Conservation (phyloP, 1,140 invertebrate genomes). For the Leucophenga varia region DNA sequence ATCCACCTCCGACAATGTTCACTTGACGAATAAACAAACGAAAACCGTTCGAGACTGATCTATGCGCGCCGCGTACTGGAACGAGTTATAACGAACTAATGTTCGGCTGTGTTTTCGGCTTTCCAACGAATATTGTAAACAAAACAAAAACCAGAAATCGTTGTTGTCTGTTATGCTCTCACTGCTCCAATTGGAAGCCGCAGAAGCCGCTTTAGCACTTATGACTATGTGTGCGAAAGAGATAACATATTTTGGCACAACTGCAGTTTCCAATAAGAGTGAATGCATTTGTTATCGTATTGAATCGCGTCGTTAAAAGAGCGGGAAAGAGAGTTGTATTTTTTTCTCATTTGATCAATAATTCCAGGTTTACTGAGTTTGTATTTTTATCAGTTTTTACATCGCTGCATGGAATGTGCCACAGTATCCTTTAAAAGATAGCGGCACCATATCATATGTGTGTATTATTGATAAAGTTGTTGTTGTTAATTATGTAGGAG, state of each 20-base stretch:
- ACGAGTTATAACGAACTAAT: no score
- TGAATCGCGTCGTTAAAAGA: slow-evolving; percentile 6
- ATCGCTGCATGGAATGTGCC: neutral
- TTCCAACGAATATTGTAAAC: slow-evolving; percentile 40
- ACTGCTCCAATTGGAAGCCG: slow-evolving; percentile 46
- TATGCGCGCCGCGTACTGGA: slow-evolving; percentile 1
- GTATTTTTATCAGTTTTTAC: neutral
- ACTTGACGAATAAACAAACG: no score
- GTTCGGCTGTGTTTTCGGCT: slow-evolving; percentile 14
- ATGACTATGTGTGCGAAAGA: neutral
- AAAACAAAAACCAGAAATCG: slow-evolving; percentile 43
- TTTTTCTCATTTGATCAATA: neutral
- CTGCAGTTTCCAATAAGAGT: slow-evolving; percentile 49
- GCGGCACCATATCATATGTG: neutral
- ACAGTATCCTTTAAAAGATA: neutral
- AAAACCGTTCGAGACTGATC: slow-evolving; percentile 14
- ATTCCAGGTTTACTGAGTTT: slow-evolving; percentile 6
- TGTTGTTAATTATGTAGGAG: no score
- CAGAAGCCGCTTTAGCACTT: neutral
- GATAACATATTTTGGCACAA: slow-evolving; percentile 5
- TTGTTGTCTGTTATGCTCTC: neutral
- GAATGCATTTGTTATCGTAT: slow-evolving; percentile 6
- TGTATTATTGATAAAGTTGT: no score
- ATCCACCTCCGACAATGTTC: slow-evolving; percentile 29
- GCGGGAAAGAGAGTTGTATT: neutral